Base-by-base conservation (phyloP, 1,140 invertebrate species). In the Heliconius congener region DNA sequence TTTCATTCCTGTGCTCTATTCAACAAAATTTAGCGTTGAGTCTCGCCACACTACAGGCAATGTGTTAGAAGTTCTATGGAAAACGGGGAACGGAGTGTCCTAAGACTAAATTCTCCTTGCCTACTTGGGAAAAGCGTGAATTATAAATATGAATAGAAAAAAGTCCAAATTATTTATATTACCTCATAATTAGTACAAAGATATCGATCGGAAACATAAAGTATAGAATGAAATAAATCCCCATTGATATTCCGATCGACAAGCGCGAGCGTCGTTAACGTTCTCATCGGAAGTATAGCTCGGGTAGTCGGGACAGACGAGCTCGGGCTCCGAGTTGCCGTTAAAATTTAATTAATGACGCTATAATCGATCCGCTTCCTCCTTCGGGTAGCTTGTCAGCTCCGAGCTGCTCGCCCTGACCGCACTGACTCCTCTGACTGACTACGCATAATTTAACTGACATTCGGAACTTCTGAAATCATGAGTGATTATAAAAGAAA, bases 321-420 rank as follows among this genome's bases (percentile, higher is more conserved):
- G 34, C 34, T 34, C 34, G 34, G 34, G 34, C 34, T 23, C 60
- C 8, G 8, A 16, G 60, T 30, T 27, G 60, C 23, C 27, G n/a
- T 30, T 66, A 66, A 66, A 66, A 27, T 9, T 66, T 66, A 66
- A 66, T 66, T 66, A 66, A 66, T 16, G 60, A 30, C 60, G 23
- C 60, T 66, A 66, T 66, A 66, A 66, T 66, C 60, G 60, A 66
- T 66, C 8, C 60, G 23, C 27, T 66, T 66, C 60, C 60, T 66
- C 60, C 23, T 66, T 66, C 23, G 23, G 60, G 60, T 30, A 66
- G 11, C 23, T 23, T 57, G n/a, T 57, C 55, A 57, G 55, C 6
- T 57, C 19, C 9, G 55, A 18, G 2, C 16, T 3, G 13, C 52
- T n/a, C 50, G 50, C 50, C 3, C 1, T 19, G 16, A 23, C 55